phyloP scores from a whole-genome alignment of 2,113 vertebrate genomes.

The Hystrix brachyura region DNA sequence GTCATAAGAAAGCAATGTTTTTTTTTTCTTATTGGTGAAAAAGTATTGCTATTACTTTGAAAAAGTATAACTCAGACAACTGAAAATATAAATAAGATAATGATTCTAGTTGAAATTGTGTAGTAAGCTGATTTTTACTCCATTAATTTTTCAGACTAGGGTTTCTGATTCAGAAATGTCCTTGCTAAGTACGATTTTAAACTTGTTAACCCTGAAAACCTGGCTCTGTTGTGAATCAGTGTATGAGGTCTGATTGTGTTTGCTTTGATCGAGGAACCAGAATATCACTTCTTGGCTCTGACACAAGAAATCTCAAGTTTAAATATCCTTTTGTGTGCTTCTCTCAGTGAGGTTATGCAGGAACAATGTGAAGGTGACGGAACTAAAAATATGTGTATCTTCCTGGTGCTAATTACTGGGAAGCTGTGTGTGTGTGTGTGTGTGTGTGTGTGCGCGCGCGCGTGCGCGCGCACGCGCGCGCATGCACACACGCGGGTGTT shows the following conservation, averaged over 20 bases:
- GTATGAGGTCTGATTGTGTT: slow-evolving; percentile 61
- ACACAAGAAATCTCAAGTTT: slow-evolving; percentile 65
- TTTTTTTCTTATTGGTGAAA: slow-evolving; percentile 45
- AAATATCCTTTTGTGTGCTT: slow-evolving; percentile 73
- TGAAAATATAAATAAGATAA: slow-evolving; percentile 31
- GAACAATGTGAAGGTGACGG: slow-evolving; percentile 14
- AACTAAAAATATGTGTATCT: neutral
- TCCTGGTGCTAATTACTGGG: neutral
- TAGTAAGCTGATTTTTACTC: slow-evolving; percentile 49
- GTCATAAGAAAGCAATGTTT: too few species aligned
- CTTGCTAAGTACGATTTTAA: slow-evolving; percentile 33
- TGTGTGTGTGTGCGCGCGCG: neutral
- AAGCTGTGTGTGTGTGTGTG: neutral
- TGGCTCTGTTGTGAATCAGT: neutral
- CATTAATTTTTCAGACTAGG: slow-evolving; percentile 30
- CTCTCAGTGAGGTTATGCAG: slow-evolving; percentile 52
- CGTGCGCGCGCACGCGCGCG: too few species aligned
- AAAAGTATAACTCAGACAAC: neutral
- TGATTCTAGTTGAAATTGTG: slow-evolving; percentile 28
- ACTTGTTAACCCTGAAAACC: neutral
- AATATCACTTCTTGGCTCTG: slow-evolving; percentile 53
- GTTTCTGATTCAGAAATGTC: slow-evolving; percentile 58
- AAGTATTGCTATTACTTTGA: slow-evolving; percentile 36
- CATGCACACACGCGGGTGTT: neutral
- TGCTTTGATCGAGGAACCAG: slow-evolving; percentile 70